These are phyloP conservation scores for Ditylenchus weischeri DNA, from an alignment of 2,888 invertebrate species.

Conservation along the genomic window DNA sequence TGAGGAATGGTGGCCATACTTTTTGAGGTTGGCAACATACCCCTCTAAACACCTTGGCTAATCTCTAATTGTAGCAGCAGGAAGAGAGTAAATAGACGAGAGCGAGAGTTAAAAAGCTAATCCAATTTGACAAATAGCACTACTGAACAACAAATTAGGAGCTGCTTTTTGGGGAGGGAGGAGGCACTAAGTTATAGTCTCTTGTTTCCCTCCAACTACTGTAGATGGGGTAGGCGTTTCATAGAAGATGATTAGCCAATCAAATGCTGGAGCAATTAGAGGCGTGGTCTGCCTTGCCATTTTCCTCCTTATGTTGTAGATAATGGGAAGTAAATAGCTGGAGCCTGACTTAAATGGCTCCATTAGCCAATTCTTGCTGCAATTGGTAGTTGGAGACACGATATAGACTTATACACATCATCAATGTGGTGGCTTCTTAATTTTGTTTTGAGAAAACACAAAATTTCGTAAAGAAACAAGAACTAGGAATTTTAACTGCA, in stretches of 20 bases:
- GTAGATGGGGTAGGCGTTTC: background rate
- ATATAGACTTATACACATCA: no score
- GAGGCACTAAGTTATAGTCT: background rate
- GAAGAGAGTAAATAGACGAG: background rate
- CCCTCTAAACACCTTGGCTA: background rate
- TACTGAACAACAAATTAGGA: constrained; percentile 9
- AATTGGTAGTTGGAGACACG: no score
- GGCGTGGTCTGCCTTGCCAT: constrained; percentile 7
- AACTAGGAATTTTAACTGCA: no score
- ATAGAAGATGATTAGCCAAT: constrained; percentile 16
- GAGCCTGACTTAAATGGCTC: background rate
- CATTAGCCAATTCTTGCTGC: constrained; percentile 5
- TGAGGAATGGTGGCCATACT: constrained; percentile 1
- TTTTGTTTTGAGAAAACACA: no score
- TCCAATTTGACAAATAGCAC: constrained; percentile 8
- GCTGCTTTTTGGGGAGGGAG: background rate
- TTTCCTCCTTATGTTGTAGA: background rate
- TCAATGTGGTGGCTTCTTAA: no score
- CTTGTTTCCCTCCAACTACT: background rate
- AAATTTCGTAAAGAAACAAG: no score
- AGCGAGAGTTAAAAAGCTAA: background rate
- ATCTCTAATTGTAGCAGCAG: background rate
- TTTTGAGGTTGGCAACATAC: constrained; percentile 6
- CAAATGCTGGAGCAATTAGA: constrained; percentile 11
- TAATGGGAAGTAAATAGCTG: background rate